Conservation (phyloP, 2,113 vertebrate species). For the Anhinga rufa region DNA sequence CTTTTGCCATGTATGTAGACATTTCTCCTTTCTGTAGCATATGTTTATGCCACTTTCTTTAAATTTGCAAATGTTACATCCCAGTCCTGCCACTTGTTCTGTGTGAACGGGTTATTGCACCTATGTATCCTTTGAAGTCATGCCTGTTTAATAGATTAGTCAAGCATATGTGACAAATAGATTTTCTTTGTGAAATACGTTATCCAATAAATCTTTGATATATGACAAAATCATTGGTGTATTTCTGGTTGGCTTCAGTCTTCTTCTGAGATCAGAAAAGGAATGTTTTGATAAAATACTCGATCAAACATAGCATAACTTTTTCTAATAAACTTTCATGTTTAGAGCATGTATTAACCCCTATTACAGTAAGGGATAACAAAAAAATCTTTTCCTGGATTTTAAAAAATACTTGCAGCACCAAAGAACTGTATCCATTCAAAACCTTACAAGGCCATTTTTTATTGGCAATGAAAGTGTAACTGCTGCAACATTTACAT, state of each 20-base stretch:
- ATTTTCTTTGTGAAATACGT: constrained; percentile 42
- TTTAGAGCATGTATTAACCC: not conserved
- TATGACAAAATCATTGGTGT: not conserved
- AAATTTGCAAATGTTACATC: constrained; percentile 1
- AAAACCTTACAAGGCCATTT: not conserved
- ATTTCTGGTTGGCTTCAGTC: constrained; percentile 27
- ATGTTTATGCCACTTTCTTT: constrained; percentile 12
- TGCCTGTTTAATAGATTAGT: constrained; percentile 44
- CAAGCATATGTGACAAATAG: constrained; percentile 42
- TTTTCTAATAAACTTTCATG: constrained; percentile 3
- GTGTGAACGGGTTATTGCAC: not conserved
- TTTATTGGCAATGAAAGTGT: constrained; percentile 46
- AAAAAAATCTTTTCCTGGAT: constrained; percentile 34
- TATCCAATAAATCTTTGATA: constrained; percentile 35
- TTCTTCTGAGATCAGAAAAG: constrained; percentile 52
- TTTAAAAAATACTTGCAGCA: constrained; percentile 39
- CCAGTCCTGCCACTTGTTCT: constrained; percentile 19
- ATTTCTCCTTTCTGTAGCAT: not conserved
- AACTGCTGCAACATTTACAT: constrained; percentile 53
- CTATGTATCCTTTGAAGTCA: constrained; percentile 38
- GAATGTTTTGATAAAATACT: constrained; percentile 40
- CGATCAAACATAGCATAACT: not conserved
- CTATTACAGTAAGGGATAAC: not conserved
- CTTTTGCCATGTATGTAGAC: not conserved
- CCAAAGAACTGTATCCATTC: constrained; percentile 40